Base-by-base conservation (phyloP, 2,888 invertebrate species). In the Chymomyza fuscimana region DNA sequence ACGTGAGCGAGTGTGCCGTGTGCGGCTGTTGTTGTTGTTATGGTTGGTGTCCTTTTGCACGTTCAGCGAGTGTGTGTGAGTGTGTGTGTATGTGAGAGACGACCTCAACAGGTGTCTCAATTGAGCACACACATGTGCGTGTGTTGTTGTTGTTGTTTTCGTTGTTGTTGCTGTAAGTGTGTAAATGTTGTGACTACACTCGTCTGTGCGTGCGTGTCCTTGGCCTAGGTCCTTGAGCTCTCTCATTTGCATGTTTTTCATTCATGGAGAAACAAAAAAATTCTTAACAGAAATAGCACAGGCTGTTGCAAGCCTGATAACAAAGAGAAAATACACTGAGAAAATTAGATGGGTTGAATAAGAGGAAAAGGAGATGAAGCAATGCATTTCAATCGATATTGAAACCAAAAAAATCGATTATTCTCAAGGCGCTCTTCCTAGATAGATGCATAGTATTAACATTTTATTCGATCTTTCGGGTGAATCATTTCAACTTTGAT, bases 61-160 rank as follows among this genome's bases (percentile, higher is more conserved):
- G 61, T 65, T 32, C 74, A 82, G 73, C 85, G 87, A 79, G 87
- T 85, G 85, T 84, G 74, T 69, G 63, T 82, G n/a, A n/a, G 74
- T 80, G 71, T 69, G 62, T 67, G 60, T 58, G 63, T 50, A n/a
- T 63, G 70, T 80, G 81, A 79, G 79, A 78, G 76, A 80, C 69
- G 75, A 78, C 77, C 65, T 80, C 87, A 85, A 87, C 86, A 86
- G 86, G 86, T 85, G 87, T 83, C 52, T 74, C 78, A 74, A n/a
- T 69, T 69, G 65, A 63, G 58, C 74, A 69, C 76, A 73, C 78
- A 73, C 78, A 78, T 80, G 80, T 80, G 78, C 76, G 63, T 32
- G 32, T 25, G 15, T 56, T 22, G 22, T 40, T 56, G 50, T 46
- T 22, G 16, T 22, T 22, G 12, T 22, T 15, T 2, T 40, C 6